Evolutionary conservation across 2,797 vertebrate genomes (phyloP).

Genomic region (Euphonia xanthogaster): DNA sequence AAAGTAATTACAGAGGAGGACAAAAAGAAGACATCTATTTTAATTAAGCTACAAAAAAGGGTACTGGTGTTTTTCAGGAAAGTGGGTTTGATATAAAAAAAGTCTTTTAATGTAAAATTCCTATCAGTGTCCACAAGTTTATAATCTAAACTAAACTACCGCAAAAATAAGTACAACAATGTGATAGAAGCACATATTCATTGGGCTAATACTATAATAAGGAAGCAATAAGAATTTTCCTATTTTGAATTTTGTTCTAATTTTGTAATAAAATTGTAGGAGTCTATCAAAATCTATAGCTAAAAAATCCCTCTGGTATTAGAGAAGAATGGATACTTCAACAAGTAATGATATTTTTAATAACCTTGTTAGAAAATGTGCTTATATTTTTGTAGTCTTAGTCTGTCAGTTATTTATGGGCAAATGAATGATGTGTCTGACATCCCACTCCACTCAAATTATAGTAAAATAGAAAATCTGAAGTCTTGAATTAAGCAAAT

Average conservation of each 20-base stretch:
- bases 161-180: background rate
- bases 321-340: background rate
- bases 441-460: background rate
- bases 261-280: background rate
- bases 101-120: background rate
- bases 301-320: background rate
- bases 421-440: background rate
- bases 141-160: background rate
- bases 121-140: background rate
- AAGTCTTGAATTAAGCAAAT: background rate
- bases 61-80: background rate
- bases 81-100: background rate
- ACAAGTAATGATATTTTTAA: background rate
- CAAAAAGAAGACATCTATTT: background rate
- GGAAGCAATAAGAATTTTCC: background rate
- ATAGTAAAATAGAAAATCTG: background rate
- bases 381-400: background rate
- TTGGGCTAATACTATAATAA: background rate
- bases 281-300: background rate
- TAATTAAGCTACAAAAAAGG: background rate
- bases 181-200: background rate
- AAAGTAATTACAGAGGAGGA: background rate
- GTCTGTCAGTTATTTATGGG: background rate
- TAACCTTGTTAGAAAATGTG: background rate
- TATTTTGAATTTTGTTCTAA: background rate